A percentile compares a stretch with the other conserved stretches of the same genome.
Conservation (phyloP, 1,140 invertebrate genomes). For the Maconellicoccus hirsutus region DNA sequence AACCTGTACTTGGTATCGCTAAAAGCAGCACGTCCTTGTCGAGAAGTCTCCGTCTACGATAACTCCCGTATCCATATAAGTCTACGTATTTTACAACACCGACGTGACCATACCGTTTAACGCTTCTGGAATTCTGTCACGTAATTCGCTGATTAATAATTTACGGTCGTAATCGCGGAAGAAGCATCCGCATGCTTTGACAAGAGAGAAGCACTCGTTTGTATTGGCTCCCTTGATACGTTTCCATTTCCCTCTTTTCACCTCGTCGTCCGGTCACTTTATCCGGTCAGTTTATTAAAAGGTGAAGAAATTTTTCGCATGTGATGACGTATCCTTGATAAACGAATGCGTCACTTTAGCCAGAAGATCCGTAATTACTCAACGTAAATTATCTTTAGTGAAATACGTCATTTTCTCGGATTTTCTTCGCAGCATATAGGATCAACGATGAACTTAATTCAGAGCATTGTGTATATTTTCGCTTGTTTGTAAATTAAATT, state of each 20-base stretch:
- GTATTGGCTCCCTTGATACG: neutral
- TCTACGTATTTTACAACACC: constrained; percentile 14
- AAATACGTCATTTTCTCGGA: too few relatives aligned
- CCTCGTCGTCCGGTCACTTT: too few relatives aligned
- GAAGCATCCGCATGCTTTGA: constrained; percentile 16
- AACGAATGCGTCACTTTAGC: too few relatives aligned
- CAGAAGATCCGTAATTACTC: too few relatives aligned
- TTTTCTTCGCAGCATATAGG: too few relatives aligned
- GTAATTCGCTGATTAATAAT: constrained; percentile 19
- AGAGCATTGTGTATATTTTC: too few relatives aligned
- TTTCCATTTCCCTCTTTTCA: neutral
- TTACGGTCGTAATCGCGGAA: constrained; percentile 11
- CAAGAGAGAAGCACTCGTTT: neutral
- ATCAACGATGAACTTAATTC: too few relatives aligned
- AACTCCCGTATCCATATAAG: constrained; percentile 15
- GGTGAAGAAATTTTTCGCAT: too few relatives aligned
- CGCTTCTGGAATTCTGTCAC: constrained; percentile 18
- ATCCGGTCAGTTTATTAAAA: too few relatives aligned
- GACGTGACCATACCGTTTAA: constrained; percentile 19
- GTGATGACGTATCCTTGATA: too few relatives aligned
- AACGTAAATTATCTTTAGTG: too few relatives aligned
- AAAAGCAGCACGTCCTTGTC: neutral
- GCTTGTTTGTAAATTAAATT: too few relatives aligned
- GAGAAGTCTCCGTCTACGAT: neutral
- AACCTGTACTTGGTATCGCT: neutral